A percentile compares a stretch with the other conserved stretches of the same genome.
phyloP scores from a whole-genome alignment of 1,140 invertebrate genomes.

The Rhynchophorus ferrugineus region DNA sequence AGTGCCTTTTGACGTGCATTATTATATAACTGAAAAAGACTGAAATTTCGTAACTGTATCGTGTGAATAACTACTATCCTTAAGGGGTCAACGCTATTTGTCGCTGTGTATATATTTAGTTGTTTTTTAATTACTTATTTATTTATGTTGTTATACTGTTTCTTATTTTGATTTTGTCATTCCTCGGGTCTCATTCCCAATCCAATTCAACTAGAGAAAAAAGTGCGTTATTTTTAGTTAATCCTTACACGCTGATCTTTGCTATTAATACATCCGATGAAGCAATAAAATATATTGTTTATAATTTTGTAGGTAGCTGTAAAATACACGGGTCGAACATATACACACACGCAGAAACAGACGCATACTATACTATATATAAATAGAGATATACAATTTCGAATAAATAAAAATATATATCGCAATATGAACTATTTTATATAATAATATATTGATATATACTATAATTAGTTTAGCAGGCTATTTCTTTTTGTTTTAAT shows the following conservation, averaged over 20 bases:
- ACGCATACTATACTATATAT: too few relatives aligned
- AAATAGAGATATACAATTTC: too few relatives aligned
- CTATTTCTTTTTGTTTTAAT: background rate
- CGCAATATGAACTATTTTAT: background rate
- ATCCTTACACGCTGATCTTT: too few relatives aligned
- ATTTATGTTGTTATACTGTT: slow-evolving; percentile 20
- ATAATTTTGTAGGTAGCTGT: background rate
- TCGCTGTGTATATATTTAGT: slow-evolving; percentile 18
- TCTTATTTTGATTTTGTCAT: slow-evolving; percentile 24
- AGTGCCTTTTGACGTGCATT: slow-evolving; percentile 22
- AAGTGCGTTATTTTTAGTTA: too few relatives aligned
- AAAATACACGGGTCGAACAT: background rate
- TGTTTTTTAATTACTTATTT: slow-evolving; percentile 13
- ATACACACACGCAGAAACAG: too few relatives aligned
- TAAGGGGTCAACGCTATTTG: background rate
- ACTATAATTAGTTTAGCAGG: background rate
- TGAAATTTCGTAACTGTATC: slow-evolving; percentile 16
- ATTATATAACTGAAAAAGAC: slow-evolving; percentile 17
- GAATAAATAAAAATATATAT: background rate
- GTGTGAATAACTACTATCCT: slow-evolving; percentile 16
- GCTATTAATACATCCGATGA: too few relatives aligned
- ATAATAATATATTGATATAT: slow-evolving; percentile 1
- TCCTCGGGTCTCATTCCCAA: too few relatives aligned
- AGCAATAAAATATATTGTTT: background rate
- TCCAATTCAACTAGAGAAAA: too few relatives aligned